These are phyloP conservation scores for Todiramphus chloris DNA, from an alignment of 2,113 vertebrate species.

Conservation along the genomic window DNA sequence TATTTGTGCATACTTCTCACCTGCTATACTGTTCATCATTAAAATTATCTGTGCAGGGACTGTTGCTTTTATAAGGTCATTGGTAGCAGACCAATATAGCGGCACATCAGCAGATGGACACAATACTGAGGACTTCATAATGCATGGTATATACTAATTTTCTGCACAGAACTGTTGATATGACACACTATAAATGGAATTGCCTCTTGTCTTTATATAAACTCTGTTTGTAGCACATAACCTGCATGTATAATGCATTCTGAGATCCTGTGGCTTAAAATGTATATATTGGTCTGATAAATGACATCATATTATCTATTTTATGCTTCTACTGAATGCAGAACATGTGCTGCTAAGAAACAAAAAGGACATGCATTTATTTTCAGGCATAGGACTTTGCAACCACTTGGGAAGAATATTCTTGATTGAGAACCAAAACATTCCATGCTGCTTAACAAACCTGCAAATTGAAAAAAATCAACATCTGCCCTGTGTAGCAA, in stretches of 20 bases:
- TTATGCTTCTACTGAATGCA: constrained; percentile 30
- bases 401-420: constrained; percentile 84
- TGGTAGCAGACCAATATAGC: not conserved
- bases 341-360: constrained; percentile 68
- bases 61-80: not conserved
- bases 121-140: rapidly evolving
- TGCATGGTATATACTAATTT: not conserved
- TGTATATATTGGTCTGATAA: constrained; percentile 38
- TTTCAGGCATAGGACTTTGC: constrained; percentile 76
- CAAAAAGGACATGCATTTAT: constrained; percentile 75
- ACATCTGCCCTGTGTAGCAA: constrained; percentile 72
- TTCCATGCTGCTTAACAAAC: constrained; percentile 85
- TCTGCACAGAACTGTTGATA: not conserved
- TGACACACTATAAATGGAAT: not conserved
- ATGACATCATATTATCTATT: constrained; percentile 36
- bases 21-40: not conserved
- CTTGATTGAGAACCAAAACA: constrained; percentile 85
- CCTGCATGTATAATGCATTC: not conserved
- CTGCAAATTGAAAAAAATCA: constrained; percentile 84
- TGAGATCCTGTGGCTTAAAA: constrained; percentile 16
- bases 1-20: not conserved
- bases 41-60: not conserved
- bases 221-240: not conserved
- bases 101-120: not conserved
- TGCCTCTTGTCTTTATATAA: not conserved